These are phyloP conservation scores for Neodon shergylaensis DNA, from an alignment of 2,113 vertebrate genomes.

Conservation along the genomic window DNA sequence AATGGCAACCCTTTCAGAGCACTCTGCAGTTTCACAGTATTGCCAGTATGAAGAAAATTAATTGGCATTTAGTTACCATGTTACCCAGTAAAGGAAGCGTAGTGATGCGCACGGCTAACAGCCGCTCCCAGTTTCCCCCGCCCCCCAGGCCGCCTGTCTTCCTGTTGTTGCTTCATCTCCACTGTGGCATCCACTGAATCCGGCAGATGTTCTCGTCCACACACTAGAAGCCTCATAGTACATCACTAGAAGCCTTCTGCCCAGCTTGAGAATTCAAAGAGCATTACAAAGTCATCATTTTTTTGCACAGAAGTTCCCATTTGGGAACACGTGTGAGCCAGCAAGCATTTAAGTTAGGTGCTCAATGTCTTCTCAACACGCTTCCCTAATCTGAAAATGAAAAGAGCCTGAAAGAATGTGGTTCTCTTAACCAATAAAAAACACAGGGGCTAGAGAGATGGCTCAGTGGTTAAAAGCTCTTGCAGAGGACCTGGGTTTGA, in stretches of 20 bases:
- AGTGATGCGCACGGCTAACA: neutral
- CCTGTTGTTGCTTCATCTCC: neutral
- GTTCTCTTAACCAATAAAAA: neutral
- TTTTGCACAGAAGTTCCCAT: neutral
- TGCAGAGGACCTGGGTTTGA: neutral
- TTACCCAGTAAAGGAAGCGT: neutral
- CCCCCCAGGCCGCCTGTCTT: too few species aligned
- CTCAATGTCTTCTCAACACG: neutral
- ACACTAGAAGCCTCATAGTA: neutral
- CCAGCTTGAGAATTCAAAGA: neutral
- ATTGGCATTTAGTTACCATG: neutral
- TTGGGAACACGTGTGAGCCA: neutral
- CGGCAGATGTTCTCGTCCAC: neutral
- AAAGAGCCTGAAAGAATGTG: neutral
- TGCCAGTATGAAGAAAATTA: constrained; percentile 1
- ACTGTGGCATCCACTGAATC: neutral
- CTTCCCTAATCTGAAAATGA: neutral
- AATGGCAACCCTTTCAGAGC: neutral
- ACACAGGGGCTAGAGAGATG: neutral
- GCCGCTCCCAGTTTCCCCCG: neutral
- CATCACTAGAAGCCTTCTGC: neutral
- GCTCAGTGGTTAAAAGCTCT: neutral
- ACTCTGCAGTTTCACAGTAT: neutral
- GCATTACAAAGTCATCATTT: neutral
- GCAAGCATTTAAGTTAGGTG: neutral